These are phyloP conservation scores for Aphelenchoides fujianensis DNA, from an alignment of 1,140 invertebrate species.

Conservation along the genomic window DNA sequence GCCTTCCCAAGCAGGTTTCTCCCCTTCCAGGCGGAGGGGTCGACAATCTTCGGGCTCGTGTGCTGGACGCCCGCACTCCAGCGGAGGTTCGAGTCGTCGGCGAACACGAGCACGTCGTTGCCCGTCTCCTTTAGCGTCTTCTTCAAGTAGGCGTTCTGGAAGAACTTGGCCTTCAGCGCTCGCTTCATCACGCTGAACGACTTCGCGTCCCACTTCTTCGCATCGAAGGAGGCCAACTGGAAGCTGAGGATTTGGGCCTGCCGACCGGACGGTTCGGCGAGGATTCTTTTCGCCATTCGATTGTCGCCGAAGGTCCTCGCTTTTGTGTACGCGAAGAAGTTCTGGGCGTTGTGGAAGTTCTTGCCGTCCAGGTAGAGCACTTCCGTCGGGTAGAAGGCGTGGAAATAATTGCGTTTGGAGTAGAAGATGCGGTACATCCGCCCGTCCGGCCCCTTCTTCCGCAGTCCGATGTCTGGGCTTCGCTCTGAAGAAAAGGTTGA, in stretches of 20 bases:
- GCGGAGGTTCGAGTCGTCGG: neutral
- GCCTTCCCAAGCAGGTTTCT: slow-evolving; percentile 60
- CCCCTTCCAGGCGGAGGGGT: slow-evolving; percentile 58
- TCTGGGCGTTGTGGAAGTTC: neutral
- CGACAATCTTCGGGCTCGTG: slow-evolving; percentile 47
- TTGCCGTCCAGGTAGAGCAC: slow-evolving; percentile 11
- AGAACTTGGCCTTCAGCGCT: slow-evolving; percentile 2
- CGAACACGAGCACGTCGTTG: slow-evolving; percentile 1
- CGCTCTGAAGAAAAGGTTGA: neutral
- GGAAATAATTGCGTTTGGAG: slow-evolving; percentile 12
- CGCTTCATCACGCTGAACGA: slow-evolving; percentile 4
- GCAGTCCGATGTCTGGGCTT: neutral
- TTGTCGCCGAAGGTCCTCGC: neutral
- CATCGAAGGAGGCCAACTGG: neutral
- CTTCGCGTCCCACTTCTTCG: neutral
- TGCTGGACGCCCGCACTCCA: slow-evolving; percentile 32
- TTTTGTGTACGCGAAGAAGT: slow-evolving; percentile 15
- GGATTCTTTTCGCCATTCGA: neutral
- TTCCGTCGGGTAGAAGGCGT: slow-evolving; percentile 3
- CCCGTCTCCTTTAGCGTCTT: slow-evolving; percentile 4
- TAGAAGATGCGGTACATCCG: slow-evolving; percentile 4
- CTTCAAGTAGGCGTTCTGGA: neutral
- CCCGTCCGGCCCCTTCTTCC: neutral
- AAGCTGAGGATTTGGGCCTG: slow-evolving; percentile 1
- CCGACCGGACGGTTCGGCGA: neutral